Base-by-base conservation (phyloP, 2,797 vertebrate genomes). In the Cynopterus sphinx region DNA sequence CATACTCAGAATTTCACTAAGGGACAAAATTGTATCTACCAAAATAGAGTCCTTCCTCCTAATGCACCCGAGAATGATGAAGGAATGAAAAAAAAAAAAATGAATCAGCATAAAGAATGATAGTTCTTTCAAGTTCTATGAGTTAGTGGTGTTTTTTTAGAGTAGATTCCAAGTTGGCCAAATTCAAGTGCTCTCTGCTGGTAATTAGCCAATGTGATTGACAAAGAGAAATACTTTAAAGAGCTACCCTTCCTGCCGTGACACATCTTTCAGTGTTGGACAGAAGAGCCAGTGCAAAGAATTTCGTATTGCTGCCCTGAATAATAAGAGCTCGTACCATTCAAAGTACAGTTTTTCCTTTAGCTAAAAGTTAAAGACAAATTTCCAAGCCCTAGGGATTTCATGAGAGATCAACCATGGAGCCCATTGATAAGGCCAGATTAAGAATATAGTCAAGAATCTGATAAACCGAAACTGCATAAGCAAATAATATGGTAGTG, bases 51-150 rank as follows among this genome's bases (percentile, higher is more conserved):
- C 7, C 41, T 87, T 93, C 71, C 22, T 55, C 65, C 31, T 90
- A 46, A 22, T 16, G 41, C 36, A 71, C 68, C 46, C 57, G 46
- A 75, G 63, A 83, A 85, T 31, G 78, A 83, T 9, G 46, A 63
- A 79, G 33, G n/a, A 93, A 67, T 79, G 70, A 87, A 86, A 59
- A 59, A 28, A 59, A 43, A 43, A 43, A 31, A 61, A 78, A 33
- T 63, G 51, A 93, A 24, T 82, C 90, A 92, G 53, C 85, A 68
- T 68, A 96, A 94, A 87, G 70, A 85, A 92, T 67, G 82, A 85
- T 87, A 94, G 86, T 77, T 85, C 57, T 51, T 55, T 78, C 73
- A 75, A 97, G 55, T 82, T 83, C 73, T 65, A 59, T 26, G 53
- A 89, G 57, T 33, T 59, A 77, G 49, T 86, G 73, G 53, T 46